Evolutionary conservation across 2,113 vertebrate species (phyloP).

Genomic region (Dasyornis broadbenti): DNA sequence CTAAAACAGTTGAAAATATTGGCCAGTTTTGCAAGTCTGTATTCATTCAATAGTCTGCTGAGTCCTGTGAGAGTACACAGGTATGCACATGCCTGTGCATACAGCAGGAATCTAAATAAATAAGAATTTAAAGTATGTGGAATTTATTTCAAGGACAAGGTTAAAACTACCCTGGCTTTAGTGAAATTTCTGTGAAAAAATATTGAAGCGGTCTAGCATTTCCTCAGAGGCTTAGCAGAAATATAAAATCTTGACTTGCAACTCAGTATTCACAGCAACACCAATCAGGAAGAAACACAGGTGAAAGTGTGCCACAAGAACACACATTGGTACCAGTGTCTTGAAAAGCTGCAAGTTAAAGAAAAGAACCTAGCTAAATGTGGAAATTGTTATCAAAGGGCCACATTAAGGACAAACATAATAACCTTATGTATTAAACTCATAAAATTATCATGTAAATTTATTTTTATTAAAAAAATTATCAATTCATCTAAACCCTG

Average conservation of each 20-base stretch:
- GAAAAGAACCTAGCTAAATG: background rate
- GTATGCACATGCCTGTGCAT: background rate
- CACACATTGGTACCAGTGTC: background rate
- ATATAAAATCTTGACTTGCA: background rate
- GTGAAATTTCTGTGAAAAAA: background rate
- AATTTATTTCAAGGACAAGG: background rate
- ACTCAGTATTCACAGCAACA: background rate
- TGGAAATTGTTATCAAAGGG: background rate
- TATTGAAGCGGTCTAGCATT: background rate
- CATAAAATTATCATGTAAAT: background rate
- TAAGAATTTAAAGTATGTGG: background rate
- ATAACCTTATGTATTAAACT: background rate
- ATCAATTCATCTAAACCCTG: background rate
- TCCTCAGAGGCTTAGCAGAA: background rate
- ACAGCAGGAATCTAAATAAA: background rate
- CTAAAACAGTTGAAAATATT: background rate
- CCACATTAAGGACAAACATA: background rate
- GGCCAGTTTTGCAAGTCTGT: background rate
- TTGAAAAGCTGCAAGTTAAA: background rate
- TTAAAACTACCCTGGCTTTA: background rate
- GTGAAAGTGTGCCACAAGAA: background rate
- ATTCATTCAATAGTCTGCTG: background rate
- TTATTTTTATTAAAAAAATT: background rate
- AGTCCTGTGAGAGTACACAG: background rate
- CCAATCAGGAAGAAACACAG: background rate